These are phyloP conservation scores for Stenodera caucasica DNA, from an alignment of 2,888 invertebrate species.

Conservation along the genomic window DNA sequence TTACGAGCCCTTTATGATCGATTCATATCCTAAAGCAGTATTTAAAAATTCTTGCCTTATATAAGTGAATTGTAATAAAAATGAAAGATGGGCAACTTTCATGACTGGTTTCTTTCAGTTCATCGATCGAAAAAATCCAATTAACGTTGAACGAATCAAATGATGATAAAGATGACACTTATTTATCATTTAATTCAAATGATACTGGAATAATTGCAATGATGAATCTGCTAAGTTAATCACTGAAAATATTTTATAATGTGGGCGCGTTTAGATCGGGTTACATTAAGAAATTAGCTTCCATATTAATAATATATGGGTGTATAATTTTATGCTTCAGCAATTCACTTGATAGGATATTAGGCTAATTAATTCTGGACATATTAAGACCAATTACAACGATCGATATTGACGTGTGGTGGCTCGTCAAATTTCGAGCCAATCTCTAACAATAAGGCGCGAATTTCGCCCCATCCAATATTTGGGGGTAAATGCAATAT, in stretches of 20 bases:
- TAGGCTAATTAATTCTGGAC: slow-evolving; percentile 29
- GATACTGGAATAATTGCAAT: slow-evolving; percentile 17
- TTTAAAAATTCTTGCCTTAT: no score
- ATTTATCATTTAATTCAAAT: slow-evolving; percentile 3
- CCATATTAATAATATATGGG: slow-evolving; percentile 15
- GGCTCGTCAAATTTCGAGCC: background rate
- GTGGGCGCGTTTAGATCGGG: slow-evolving; percentile 12
- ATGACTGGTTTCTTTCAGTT: slow-evolving; percentile 8
- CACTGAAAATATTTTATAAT: background rate
- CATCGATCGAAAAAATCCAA: background rate
- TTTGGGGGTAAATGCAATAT: background rate
- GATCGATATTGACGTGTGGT: slow-evolving; percentile 6
- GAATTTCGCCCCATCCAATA: background rate
- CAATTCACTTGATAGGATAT: slow-evolving; percentile 28
- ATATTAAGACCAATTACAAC: slow-evolving; percentile 24
- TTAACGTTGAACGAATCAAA: no score
- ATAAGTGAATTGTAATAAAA: background rate
- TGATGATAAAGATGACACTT: no score
- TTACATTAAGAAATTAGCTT: slow-evolving; percentile 23
- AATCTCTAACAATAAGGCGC: background rate
- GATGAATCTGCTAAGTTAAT: no score
- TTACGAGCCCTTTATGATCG: no score
- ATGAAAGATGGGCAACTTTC: background rate
- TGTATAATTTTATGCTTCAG: slow-evolving; percentile 28
- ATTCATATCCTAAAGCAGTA: no score